Evolutionary conservation across 1,140 invertebrate genomes (phyloP).

Genomic region (Anastatus disparis): DNA sequence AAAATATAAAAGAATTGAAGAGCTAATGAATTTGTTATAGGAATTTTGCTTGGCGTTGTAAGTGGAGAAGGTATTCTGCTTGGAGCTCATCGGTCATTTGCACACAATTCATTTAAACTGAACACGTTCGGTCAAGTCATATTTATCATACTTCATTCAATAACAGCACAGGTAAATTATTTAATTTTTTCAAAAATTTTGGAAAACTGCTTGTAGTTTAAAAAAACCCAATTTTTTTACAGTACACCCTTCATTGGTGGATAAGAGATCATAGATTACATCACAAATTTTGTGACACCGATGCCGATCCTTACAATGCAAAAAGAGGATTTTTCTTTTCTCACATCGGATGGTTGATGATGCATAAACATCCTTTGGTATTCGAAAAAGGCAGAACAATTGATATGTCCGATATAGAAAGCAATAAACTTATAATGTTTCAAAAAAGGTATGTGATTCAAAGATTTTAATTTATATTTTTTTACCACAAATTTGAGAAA

Average conservation of each 20-base stretch:
- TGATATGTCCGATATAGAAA: slow-evolving; percentile 84
- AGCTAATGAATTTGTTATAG: neutral
- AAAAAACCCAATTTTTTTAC: no score
- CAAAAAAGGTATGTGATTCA: slow-evolving; percentile 78
- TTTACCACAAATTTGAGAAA: no score
- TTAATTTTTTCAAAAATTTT: no score
- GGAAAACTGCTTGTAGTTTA: no score
- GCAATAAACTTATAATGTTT: slow-evolving; percentile 86
- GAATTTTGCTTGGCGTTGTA: neutral
- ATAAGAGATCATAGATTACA: slow-evolving; percentile 86
- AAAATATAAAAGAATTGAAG: neutral
- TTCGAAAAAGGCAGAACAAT: slow-evolving; percentile 80
- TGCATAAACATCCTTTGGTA: slow-evolving; percentile 82
- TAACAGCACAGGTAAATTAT: slow-evolving; percentile 72
- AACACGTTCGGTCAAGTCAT: slow-evolving; percentile 72
- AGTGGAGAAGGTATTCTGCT: slow-evolving; percentile 49
- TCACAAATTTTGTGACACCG: slow-evolving; percentile 85
- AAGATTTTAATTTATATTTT: no score
- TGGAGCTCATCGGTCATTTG: slow-evolving; percentile 67
- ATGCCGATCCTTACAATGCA: slow-evolving; percentile 85
- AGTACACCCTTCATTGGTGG: slow-evolving; percentile 81
- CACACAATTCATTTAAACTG: slow-evolving; percentile 14
- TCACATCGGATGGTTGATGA: slow-evolving; percentile 83
- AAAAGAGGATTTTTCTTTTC: slow-evolving; percentile 84
- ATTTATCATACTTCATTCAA: slow-evolving; percentile 65